Evolutionary conservation across 2,888 invertebrate species (phyloP), one percentile per base, ranked within the genome.

Genomic region (Schizotus pectinicornis): DNA sequence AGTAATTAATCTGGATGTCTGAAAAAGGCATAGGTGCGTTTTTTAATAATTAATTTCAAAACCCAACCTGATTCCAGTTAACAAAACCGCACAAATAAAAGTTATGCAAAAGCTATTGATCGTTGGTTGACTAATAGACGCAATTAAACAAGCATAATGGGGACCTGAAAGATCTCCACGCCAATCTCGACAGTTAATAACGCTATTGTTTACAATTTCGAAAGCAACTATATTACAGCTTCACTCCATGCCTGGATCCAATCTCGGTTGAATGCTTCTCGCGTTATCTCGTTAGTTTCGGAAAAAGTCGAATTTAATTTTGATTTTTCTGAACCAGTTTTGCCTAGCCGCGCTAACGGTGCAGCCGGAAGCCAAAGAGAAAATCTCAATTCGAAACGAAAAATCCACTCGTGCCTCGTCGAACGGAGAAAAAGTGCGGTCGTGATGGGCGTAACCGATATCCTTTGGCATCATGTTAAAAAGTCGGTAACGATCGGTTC

Each of bases 171-270:
- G 30, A 33, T 22, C 22, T 22, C 22, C 22, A 55, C 55, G 49
- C 49, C 39, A 56, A 49, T 56, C 56, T 49, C 32, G 43, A 56
- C 41, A 32, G 54, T 54, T 54, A 54, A 54, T 54, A 54, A 47
- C 54, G 41, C 54, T 47, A 54, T 54, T 54, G 54, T 54, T 54
- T 54, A 54, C 54, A 47, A 39, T 54, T 54, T 54, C 54, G 54
- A 54, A 54, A 54, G 54, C 22, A 22, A 22, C 22, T 54, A 47
- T 54, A 54, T 46, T 54, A 47, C 34, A 41, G 39, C 32, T 54
- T 54, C 46, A 47, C 32, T 38, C 39, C 47, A 54, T 39, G 47
- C 39, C 12, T 36, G 45, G 45, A n/a, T n/a, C 22, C 53, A 33
- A 46, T 41, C 47, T 54, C 47, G 47, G 41, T 54, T 41, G 41